Base-by-base conservation (phyloP, 2,113 vertebrate species). In the Albula goreensis region DNA sequence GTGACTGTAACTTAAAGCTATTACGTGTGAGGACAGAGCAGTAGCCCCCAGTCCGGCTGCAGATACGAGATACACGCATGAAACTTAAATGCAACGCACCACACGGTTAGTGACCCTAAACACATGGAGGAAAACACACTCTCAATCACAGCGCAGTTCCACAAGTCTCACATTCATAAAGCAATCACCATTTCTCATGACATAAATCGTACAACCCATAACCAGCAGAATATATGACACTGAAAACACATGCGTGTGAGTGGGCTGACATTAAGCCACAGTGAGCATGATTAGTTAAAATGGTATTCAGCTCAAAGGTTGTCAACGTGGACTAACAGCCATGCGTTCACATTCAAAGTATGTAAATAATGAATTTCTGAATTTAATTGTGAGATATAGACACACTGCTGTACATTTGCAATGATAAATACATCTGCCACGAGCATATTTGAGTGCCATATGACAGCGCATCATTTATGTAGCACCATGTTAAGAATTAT, bases 401-500 rank as follows among this genome's bases (percentile, higher is more conserved):
- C 70, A 74, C 2, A 74, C 70, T 31, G n/a, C 70, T 74, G 60
- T 66, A 66, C 60, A 66, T 74, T 74, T 74, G n/a, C 22, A 25
- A 10, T 74, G n/a, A 74, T 74, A 31, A 74, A 74, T 74, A 74
- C 31, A n/a, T 31, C 9, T 74, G 60, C 60, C 60, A 66, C 60
- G 5, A 31, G n/a, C n/a, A 74, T 74, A 74, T 74, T 74, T 74
- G 70, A 74, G 22, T n/a, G 70, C n/a, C n/a, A 25, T 74, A 74
- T 74, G 70, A 74, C 70, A 74, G 70, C 25, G 22, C 25, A 74
- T 74, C n/a, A 74, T 74, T 74, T 74, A 74, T 31, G n/a, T n/a
- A 74, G 70, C n/a, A 11, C 70, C n/a, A 31, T 31, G 31, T 74
- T 74, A 74, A 74, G 70, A 66, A 66, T 66, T 66, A 66, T 31